Conservation (phyloP, 1,140 invertebrate species). For the Drosophila santomea region DNA sequence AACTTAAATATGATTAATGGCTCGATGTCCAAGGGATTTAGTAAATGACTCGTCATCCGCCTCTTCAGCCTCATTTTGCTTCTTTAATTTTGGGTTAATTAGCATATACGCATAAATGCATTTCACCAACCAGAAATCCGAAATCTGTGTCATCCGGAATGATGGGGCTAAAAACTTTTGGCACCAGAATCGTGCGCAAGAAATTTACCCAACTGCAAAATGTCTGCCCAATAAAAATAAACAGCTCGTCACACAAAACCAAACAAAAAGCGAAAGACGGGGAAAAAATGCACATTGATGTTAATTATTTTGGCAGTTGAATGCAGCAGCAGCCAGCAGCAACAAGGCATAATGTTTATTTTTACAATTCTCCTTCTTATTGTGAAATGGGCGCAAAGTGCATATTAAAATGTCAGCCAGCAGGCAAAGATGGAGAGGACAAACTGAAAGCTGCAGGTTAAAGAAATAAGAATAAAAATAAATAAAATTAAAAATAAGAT, state of each 20-base stretch:
- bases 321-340: constrained; percentile 26
- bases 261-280: constrained; percentile 24
- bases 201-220: constrained; percentile 25
- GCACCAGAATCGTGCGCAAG: constrained; percentile 29
- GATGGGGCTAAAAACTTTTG: constrained; percentile 30
- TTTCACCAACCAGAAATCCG: constrained; percentile 24
- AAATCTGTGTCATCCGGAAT: constrained; percentile 38
- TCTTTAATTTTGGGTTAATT: constrained; percentile 48
- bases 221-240: constrained; percentile 46
- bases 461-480: constrained; percentile 14
- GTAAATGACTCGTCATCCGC: constrained; percentile 23
- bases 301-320: constrained; percentile 70
- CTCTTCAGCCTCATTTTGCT: constrained; percentile 27
- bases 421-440: constrained; percentile 38
- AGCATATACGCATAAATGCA: constrained; percentile 42
- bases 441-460: constrained; percentile 20
- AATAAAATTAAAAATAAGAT: constrained; percentile 12
- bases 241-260: constrained; percentile 15
- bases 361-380: constrained; percentile 48
- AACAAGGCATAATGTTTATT: constrained; percentile 52
- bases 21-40: constrained; percentile 2
- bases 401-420: constrained; percentile 73
- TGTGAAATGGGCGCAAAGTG: constrained; percentile 68
- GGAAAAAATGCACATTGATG: constrained; percentile 48
- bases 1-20: constrained; percentile 25